phyloP scores from a whole-genome alignment of 2,797 vertebrate genomes.

The Uromys caudimaculatus region DNA sequence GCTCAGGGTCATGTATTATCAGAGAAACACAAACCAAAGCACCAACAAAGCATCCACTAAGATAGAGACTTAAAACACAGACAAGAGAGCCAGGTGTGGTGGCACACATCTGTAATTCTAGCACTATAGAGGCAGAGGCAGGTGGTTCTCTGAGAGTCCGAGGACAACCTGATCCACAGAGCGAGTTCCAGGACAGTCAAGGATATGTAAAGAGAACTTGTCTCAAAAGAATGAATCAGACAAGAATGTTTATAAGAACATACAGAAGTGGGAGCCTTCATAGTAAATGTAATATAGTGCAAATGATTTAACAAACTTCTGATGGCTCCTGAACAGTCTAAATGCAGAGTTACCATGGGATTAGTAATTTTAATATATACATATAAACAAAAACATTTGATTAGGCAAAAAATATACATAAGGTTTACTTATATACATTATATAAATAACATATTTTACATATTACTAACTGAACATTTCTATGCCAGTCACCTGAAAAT shows the following conservation, averaged over 20 bases:
- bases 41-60: not conserved
- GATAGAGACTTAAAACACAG: not conserved
- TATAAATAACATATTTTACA: not conserved
- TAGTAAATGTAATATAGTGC: not conserved
- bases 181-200: not conserved
- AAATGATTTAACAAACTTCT: not conserved
- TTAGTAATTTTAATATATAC: not conserved
- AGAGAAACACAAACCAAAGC: not conserved
- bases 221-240: not conserved
- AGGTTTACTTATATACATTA: not conserved
- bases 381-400: conserved; percentile 9
- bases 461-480: not conserved
- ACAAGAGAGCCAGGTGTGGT: not conserved
- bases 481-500: not conserved
- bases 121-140: not conserved
- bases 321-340: not conserved
- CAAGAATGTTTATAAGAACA: not conserved
- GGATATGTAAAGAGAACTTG: not conserved
- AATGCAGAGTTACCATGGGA: not conserved
- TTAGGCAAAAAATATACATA: not conserved
- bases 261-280: not conserved
- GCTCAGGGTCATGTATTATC: not conserved
- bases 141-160: not conserved
- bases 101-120: not conserved
- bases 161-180: not conserved